Base-by-base conservation (phyloP, 2,113 vertebrate species). In the Austrofundulus limnaeus region DNA sequence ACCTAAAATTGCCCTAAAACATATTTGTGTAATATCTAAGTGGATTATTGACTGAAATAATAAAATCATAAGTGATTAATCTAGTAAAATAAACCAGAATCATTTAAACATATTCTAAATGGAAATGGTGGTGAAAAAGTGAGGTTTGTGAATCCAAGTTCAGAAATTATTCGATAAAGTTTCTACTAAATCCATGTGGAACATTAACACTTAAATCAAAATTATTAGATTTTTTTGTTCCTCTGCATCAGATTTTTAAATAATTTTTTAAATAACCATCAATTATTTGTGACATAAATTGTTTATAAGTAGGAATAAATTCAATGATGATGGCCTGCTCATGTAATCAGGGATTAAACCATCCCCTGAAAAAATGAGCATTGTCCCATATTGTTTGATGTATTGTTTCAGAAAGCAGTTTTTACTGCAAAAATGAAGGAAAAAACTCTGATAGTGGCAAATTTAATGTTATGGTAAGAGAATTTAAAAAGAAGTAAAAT, bases 251-350 rank as follows among this genome's bases (percentile, higher is more conserved):
- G 54, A 70, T 77, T 84, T 77, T 77, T 81, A 79, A 73, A 38
- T 43, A 63, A 45, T 50, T 71, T 72, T 75, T 80, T 47, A 86
- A 80, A 82, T 69, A 87, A 83, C 76, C 63, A 81, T 77, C 41
- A 82, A 66, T 61, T n/a, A n/a, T n/a, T n/a, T n/a, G n/a, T n/a
- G n/a, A n/a, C n/a, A 65, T 75, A 73, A 81, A 74, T 56, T 57
- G 53, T 53, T 79, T 72, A 49, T 76, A 37, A 23, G 47, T 17
- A 52, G 55, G 49, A 38, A 72, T 70, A 61, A 56, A 43, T 77
- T 61, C 70, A 61, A 47, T 47, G 57, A 37, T 15, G 45, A 41
- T 77, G 80, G 57, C 67, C 62, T 80, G 63, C 69, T 38, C 43
- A 34, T 71, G 56, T 57, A n/a, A 72, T 54, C 43, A 50, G 42